Base-by-base conservation (phyloP, 2,888 invertebrate species). In the Watsonalla binaria region DNA sequence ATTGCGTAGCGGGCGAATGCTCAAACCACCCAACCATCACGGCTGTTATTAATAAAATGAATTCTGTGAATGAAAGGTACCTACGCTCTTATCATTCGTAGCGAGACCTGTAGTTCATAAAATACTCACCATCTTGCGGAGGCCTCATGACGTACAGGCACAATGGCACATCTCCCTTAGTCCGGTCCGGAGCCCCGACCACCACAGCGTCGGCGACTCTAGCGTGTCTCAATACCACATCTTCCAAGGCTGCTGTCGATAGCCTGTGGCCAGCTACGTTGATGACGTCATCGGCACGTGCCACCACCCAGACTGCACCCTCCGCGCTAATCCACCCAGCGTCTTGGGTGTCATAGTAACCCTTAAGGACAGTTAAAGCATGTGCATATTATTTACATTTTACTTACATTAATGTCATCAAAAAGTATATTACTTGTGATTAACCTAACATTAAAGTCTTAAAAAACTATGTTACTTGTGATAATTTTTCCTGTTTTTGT, bases 281-380 rank as follows among this genome's bases (percentile, higher is more conserved):
- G 69, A 98, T 98, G 57, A 97, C 96, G 82, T 98, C 98, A 85
- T 98, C 98, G 57, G 96, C 97, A 39, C 98, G 92, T 0, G 98
- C 96, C 51, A 97, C 96, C 11, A 98, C 97, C 84, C 95, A 97
- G 2, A 98, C 92, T 54, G 96, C 96, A 0, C 97, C 97, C 62
- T 94, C 93, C 53, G 94, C 93, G 73, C 97, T 97, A 54, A 94
- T 92, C 81, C 95, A 96, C 0, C 98, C 98, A 0, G 97, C 97
- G 77, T 98, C 98, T 96, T 98, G 98, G 0, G 98, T 98, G 74
- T 98, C 98, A 76, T 98, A 97, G 81, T 94, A 97, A 5, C 96
- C 96, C 96, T 96, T 71, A 9, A 59, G 47, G 46, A 49, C n/a
- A n/a, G 45, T 2, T 7, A 45, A 47, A 0, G 53, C 13, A 37